phyloP scores from a whole-genome alignment of 1,140 invertebrate genomes.

The Trissolcus basalis region DNA sequence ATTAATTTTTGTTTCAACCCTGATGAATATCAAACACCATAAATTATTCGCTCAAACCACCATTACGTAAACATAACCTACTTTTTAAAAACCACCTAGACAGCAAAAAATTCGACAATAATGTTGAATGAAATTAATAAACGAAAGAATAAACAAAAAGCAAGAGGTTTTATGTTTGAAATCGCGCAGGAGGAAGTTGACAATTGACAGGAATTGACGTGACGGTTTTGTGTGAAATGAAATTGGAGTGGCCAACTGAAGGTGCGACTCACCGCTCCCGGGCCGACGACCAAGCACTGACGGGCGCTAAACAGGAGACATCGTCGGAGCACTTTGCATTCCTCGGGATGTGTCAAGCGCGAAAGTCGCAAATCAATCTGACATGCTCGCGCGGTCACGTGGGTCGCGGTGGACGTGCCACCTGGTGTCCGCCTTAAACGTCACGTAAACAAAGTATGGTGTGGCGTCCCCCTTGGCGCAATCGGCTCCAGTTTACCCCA shows the following conservation, averaged over 20 bases:
- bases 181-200: not conserved
- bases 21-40: no score
- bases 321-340: conserved; percentile 10
- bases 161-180: not conserved
- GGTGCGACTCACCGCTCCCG: not conserved
- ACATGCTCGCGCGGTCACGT: conserved; percentile 26
- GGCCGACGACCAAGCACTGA: no score
- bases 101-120: not conserved
- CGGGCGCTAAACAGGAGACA: not conserved
- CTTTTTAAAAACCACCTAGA: not conserved
- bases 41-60: not conserved
- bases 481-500: no score
- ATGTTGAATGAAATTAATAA: not conserved
- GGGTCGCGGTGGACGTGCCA: not conserved
- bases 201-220: not conserved
- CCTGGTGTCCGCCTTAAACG: conserved; percentile 3
- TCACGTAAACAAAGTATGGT: not conserved
- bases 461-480: not conserved
- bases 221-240: not conserved
- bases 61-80: not conserved
- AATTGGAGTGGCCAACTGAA: not conserved
- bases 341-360: conserved; percentile 1
- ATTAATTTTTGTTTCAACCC: no score
- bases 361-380: conserved; percentile 15
- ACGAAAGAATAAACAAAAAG: not conserved